Evolutionary conservation across 2,797 vertebrate genomes (phyloP).

Genomic region (Aldrovandia affinis): DNA sequence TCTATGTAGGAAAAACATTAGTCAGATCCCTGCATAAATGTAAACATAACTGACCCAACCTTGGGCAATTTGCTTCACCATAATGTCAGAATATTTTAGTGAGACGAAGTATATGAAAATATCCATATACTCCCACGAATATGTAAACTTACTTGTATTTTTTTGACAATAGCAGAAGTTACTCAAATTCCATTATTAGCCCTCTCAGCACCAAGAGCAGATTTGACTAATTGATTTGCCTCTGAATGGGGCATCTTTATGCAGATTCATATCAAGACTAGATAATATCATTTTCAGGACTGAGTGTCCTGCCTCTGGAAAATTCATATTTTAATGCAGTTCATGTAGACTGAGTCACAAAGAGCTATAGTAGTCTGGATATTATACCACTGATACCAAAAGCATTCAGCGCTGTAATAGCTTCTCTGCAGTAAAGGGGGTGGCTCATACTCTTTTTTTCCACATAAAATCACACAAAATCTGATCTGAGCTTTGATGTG

Average conservation of each 20-base stretch:
- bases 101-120: neutral
- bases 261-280: neutral
- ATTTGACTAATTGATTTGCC: neutral
- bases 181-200: neutral
- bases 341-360: conserved; percentile 35
- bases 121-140: neutral
- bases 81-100: conserved; percentile 2
- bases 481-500: too few relatives aligned
- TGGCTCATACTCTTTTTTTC: too few relatives aligned
- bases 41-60: neutral
- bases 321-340: conserved; percentile 20
- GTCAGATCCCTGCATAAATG: neutral
- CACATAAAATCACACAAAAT: too few relatives aligned
- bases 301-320: neutral
- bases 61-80: neutral
- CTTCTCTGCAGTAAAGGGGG: neutral
- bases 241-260: neutral
- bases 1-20: neutral
- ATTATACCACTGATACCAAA: conserved; percentile 30
- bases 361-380: conserved; percentile 9
- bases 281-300: neutral
- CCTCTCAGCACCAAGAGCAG: neutral
- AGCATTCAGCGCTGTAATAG: conserved; percentile 1
- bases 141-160: conserved; percentile 8
- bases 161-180: neutral